Percentiles rank a stretch among this genome's conserved stretches.
Conservation (phyloP, 2,888 invertebrate species). For the Mimas tiliae region DNA sequence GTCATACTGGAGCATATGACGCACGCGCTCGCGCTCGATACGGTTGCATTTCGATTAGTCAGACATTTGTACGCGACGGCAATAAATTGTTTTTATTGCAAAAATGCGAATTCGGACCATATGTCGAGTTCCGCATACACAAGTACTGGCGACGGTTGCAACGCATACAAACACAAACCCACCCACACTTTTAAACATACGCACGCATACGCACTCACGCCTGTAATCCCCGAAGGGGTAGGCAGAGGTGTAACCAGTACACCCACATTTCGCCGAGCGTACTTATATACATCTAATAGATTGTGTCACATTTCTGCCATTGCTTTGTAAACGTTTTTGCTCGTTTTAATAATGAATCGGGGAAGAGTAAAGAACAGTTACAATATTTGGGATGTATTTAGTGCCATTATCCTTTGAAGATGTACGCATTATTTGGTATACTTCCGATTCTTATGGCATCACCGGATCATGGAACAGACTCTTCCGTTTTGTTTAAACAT, state of each 20-base stretch:
- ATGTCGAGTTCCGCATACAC: conserved; percentile 1
- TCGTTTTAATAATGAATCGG: not conserved
- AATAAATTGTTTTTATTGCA: conserved; percentile 9
- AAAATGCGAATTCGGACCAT: conserved; percentile 2
- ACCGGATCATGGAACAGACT: too few relatives aligned
- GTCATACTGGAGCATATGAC: not conserved
- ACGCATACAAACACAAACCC: not conserved
- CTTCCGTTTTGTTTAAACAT: too few relatives aligned
- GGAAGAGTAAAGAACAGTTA: not conserved
- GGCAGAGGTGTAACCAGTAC: too few relatives aligned
- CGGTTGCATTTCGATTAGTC: conserved; percentile 7
- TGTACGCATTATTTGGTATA: too few relatives aligned
- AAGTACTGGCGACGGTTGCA: too few relatives aligned
- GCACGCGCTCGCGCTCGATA: not conserved
- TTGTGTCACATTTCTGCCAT: not conserved
- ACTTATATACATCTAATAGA: too few relatives aligned
- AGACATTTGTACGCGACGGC: not conserved
- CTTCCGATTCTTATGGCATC: too few relatives aligned
- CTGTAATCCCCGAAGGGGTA: too few relatives aligned
- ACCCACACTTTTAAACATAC: not conserved
- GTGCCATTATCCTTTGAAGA: too few relatives aligned
- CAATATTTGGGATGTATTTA: not conserved
- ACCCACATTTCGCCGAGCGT: too few relatives aligned
- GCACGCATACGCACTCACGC: not conserved
- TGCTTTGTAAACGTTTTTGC: not conserved